Evolutionary conservation across 2,797 vertebrate genomes (phyloP).

Genomic region (Tragopan temminckii): DNA sequence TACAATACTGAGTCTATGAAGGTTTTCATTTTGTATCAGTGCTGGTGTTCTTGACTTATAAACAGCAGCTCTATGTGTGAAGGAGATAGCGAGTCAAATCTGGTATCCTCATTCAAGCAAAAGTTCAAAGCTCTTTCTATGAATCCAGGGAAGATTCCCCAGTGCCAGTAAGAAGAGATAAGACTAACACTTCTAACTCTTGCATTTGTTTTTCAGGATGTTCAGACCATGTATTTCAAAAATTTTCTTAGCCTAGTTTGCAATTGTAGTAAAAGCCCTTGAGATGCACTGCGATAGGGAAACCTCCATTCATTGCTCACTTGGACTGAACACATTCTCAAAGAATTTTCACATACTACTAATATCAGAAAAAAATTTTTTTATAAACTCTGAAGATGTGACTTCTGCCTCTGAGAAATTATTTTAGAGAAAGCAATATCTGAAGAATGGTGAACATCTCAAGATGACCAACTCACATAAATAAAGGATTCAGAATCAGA

Average conservation of each 20-base stretch:
- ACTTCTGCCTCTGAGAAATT: neutral
- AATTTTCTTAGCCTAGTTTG: neutral
- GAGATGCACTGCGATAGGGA: neutral
- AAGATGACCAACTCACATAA: neutral
- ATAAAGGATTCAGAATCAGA: neutral
- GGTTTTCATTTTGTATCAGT: neutral
- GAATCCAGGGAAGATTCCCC: fast-evolving
- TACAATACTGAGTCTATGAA: neutral
- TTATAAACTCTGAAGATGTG: neutral
- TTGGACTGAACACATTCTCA: neutral
- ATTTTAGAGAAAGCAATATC: neutral
- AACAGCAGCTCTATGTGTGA: neutral
- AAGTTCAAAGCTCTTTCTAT: neutral
- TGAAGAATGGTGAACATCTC: neutral
- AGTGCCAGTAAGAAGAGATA: neutral
- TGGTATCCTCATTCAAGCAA: neutral
- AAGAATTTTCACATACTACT: neutral
- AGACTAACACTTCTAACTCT: neutral
- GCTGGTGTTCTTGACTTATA: neutral
- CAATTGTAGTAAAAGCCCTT: neutral
- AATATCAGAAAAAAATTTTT: neutral
- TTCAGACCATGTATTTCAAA: neutral
- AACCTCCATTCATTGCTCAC: neutral
- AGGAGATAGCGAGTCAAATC: neutral
- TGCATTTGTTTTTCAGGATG: neutral